Conservation (phyloP, 2,888 invertebrate species). For the Tineola bisselliella region DNA sequence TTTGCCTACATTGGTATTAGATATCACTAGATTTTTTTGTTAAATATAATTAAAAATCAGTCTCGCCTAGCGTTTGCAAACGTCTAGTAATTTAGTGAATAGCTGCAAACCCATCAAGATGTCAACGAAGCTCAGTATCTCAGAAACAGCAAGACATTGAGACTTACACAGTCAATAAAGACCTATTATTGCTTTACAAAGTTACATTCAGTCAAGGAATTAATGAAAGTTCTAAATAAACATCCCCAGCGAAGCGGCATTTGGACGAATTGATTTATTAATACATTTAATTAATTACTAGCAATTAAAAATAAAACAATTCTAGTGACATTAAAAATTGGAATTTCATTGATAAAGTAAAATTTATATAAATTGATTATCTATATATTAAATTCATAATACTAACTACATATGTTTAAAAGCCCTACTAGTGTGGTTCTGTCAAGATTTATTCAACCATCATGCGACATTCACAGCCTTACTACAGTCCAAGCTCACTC, state of each 20-base stretch:
- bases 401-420: not conserved
- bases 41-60: conserved; percentile 57
- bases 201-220: not conserved
- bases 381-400: not conserved
- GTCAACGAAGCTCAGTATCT: not conserved
- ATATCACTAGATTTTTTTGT: conserved; percentile 47
- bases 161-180: not conserved
- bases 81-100: not conserved
- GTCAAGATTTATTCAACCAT: not conserved
- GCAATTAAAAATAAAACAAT: not conserved
- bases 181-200: not conserved
- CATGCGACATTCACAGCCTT: conserved; percentile 54
- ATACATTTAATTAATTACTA: not conserved
- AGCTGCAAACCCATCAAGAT: not conserved
- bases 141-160: not conserved
- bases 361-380: not conserved
- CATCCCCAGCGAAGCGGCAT: not conserved
- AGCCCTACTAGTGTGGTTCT: not conserved
- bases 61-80: conserved; percentile 28
- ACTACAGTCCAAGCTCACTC: conserved; percentile 58
- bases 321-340: not conserved
- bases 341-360: not conserved
- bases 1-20: conserved; percentile 48
- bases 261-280: not conserved
- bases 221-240: not conserved